Evolutionary conservation across 2,797 vertebrate genomes (phyloP), one percentile per base, ranked within the genome.

Genomic region (Discoglossus pictus): DNA sequence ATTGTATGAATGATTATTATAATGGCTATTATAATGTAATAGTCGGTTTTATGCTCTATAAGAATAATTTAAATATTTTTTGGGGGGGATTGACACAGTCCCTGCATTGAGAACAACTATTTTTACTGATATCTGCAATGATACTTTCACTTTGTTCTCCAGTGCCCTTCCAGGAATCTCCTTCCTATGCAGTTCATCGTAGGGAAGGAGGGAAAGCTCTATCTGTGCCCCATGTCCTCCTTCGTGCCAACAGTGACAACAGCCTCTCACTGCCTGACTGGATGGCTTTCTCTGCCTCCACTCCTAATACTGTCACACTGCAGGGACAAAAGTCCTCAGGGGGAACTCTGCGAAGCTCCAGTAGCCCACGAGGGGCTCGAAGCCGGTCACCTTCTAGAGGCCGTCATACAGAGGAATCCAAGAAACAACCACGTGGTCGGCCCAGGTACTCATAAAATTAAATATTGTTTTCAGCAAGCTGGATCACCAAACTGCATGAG

Each of bases 111-210:
- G n/a, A n/a, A n/a, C n/a, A n/a, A n/a, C n/a, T n/a, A n/a, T n/a
- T n/a, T n/a, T n/a, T n/a, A n/a, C n/a, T n/a, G n/a, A n/a, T n/a
- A n/a, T n/a, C n/a, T n/a, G n/a, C n/a, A n/a, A n/a, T n/a, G n/a
- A n/a, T n/a, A n/a, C n/a, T 20, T 2, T 52, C 1, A 1, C 25
- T 2, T 2, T 44, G 18, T 40, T 54, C 40, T 72, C 10, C 75
- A 96, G 94, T 95, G 61, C 93, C 93, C 34, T 97, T 96, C 65
- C 85, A 96, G 84, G 94, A 97, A 82, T 94, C 92, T 48, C 94
- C 94, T 3, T 93, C 94, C 76, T 96, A 92, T 0, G 92, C 91
- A 11, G 91, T 90, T 61, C 91, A 93, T 80, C 89, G 91, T 55
- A 83, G 90, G 21, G 94, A 95, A 55, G 91, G 88, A 24, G 46